A percentile compares a stretch with the other conserved stretches of the same genome.
Evolutionary conservation across 2,888 invertebrate species (phyloP).

Genomic region (Epinotia ramella): DNA sequence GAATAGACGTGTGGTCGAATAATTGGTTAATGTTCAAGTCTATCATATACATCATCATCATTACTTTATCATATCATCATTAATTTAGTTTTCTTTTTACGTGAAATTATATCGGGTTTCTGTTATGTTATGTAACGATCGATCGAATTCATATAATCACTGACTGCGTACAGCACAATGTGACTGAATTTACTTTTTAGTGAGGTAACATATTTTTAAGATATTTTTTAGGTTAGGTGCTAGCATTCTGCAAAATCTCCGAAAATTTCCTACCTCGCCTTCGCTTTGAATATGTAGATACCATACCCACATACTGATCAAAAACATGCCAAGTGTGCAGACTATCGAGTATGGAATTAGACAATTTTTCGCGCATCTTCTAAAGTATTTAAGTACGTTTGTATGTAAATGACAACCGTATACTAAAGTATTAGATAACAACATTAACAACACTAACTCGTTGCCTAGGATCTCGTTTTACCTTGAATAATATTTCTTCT

Average conservation of each 20-base stretch:
- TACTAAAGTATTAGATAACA: background rate
- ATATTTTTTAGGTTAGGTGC: background rate
- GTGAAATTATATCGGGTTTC: too few relatives aligned
- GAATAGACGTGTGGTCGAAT: too few relatives aligned
- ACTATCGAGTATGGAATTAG: constrained; percentile 1
- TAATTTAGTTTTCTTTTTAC: too few relatives aligned
- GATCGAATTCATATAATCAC: too few relatives aligned
- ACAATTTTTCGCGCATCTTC: constrained; percentile 13
- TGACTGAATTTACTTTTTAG: too few relatives aligned
- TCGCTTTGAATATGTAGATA: background rate
- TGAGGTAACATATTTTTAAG: too few relatives aligned
- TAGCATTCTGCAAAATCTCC: background rate
- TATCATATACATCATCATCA: too few relatives aligned
- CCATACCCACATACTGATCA: background rate
- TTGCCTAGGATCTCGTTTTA: background rate
- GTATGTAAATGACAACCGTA: background rate
- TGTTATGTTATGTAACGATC: too few relatives aligned
- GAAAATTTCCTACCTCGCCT: background rate
- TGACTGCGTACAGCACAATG: too few relatives aligned
- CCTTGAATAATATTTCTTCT: constrained; percentile 11
- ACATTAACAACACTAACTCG: background rate
- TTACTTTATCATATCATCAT: too few relatives aligned
- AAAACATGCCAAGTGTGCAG: background rate
- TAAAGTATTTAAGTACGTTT: background rate
- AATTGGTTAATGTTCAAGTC: too few relatives aligned